Conservation (phyloP, 1,140 invertebrate species). For the Popillia japonica region DNA sequence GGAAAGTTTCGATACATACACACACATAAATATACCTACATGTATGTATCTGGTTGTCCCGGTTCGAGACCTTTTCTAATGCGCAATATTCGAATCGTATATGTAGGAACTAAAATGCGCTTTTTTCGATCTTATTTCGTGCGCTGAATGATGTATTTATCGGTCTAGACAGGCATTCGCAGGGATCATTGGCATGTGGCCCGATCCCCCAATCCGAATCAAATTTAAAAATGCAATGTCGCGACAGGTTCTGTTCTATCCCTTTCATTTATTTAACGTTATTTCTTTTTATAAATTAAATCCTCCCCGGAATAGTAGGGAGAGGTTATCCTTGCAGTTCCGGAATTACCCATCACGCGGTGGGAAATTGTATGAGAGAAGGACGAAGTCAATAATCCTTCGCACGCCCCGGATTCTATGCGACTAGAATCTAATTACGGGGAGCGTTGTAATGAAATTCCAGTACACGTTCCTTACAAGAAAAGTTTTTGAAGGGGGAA, state of each 20-base stretch:
- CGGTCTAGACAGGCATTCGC: not conserved
- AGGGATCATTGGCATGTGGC: not conserved
- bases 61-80: too few relatives aligned
- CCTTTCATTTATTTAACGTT: not conserved
- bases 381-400: not conserved
- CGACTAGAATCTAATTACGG: not conserved
- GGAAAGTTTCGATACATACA: not conserved
- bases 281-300: not conserved
- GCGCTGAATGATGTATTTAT: not conserved
- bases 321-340: not conserved
- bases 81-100: too few relatives aligned
- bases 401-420: not conserved
- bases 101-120: not conserved
- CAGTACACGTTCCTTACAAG: conserved; percentile 2
- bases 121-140: not conserved
- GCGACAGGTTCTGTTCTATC: not conserved
- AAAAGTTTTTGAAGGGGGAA: too few relatives aligned
- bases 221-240: not conserved
- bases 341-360: not conserved
- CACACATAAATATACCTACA: too few relatives aligned
- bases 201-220: not conserved
- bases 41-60: too few relatives aligned
- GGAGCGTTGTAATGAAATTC: not conserved
- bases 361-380: not conserved
- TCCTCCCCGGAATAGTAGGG: not conserved